phyloP scores from a whole-genome alignment of 2,113 vertebrate genomes.

The Phyllostomus hastatus region DNA sequence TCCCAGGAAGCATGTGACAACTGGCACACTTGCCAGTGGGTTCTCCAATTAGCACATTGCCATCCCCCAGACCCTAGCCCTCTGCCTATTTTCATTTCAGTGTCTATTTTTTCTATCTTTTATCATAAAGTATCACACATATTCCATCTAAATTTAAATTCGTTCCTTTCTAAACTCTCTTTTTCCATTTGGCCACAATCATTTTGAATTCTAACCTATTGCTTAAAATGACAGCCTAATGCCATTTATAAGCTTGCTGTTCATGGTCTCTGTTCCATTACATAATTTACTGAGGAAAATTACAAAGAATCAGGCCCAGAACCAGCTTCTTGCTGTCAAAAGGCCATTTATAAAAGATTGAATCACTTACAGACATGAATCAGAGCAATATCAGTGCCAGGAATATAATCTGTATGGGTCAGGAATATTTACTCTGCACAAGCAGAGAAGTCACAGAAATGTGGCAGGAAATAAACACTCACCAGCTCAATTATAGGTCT shows the following conservation, averaged over 20 bases:
- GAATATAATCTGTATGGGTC: constrained; percentile 9
- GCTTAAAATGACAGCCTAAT: constrained; percentile 40
- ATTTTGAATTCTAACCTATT: constrained; percentile 26
- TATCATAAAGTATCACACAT: background rate
- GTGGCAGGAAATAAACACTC: constrained; percentile 8
- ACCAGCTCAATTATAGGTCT: constrained; percentile 21
- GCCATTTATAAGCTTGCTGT: background rate
- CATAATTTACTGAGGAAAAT: constrained; percentile 16
- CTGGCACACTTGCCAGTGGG: background rate
- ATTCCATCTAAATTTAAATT: background rate
- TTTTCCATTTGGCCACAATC: constrained; percentile 15
- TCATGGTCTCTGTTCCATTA: background rate
- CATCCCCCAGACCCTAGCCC: background rate
- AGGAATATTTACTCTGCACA: constrained; percentile 27
- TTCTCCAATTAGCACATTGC: background rate
- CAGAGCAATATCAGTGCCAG: background rate
- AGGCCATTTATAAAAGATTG: background rate
- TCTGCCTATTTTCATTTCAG: background rate
- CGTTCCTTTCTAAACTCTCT: constrained; percentile 21
- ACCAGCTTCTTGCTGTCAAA: constrained; percentile 5
- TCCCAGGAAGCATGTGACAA: background rate
- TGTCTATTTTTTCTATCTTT: background rate
- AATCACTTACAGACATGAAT: constrained; percentile 7
- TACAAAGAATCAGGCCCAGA: background rate
- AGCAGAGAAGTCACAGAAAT: constrained; percentile 25